Base-by-base conservation (phyloP, 1,140 invertebrate genomes). In the Drosophila malerkotliana region DNA sequence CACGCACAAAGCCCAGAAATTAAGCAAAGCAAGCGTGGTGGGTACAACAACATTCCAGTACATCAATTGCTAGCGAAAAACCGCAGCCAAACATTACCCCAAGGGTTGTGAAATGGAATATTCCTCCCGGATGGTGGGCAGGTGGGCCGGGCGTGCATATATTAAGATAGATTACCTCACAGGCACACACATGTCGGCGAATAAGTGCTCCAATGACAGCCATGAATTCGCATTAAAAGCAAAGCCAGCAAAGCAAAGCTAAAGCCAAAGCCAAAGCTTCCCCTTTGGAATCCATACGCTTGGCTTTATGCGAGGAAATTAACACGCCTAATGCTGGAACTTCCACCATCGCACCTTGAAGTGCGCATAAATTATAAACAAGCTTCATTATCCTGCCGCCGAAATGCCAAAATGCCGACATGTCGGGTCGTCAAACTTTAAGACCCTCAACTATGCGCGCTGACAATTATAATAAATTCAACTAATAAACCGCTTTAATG, bases 401-500 rank as follows among this genome's bases (percentile, higher is more conserved):
- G 49, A 80, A 77, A 63, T 73, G 69, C 49, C 58, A 34, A 3
- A 34, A 34, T 34, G 63, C 63, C 51, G 44, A 80, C 72, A 61
- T 72, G 68, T 47, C 15, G 48, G 45, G 54, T 66, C 60, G 21
- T 32, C 58, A 72, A 72, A 82, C 62, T 66, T 75, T 75, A 53
- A 61, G 41, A 39, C 39, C 67, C 64, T 15, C 74, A 87, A 85
- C 78, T 87, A 81, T 87, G 73, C 82, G 47, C 62, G 60, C 59
- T 62, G 71, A 48, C 85, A 80, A 79, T 88, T 88, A 88, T 88
- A 88, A 88, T 88, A 88, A 88, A 88, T 88, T 88, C 68, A 61
- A 67, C 73, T 88, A 88, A 88, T 88, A 89, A 88, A 82, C 68
- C 84, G 83, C 84, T 67, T 83, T 88, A 88, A 88, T 77, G 83